Evolutionary conservation across 92 coral and sea anemone species (phyloP).

Genomic region (Pocillopora grandis): DNA sequence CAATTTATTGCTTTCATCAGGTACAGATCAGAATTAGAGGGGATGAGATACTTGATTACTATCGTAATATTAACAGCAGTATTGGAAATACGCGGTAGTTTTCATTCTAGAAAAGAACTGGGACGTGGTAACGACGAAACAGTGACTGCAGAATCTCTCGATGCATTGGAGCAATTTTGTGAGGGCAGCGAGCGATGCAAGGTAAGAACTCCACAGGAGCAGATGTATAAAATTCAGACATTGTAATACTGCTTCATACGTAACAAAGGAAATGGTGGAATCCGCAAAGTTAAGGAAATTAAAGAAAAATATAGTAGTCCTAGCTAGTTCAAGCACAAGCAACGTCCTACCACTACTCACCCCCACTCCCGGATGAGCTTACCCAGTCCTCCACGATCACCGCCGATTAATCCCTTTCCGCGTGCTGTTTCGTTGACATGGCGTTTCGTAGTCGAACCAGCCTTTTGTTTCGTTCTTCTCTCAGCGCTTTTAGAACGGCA

Average conservation of each 20-base stretch:
- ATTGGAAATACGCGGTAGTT: background rate
- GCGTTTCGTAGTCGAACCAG: slow-evolving; percentile 14
- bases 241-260: too few species aligned
- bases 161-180: slow-evolving; percentile 1
- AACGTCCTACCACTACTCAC: background rate
- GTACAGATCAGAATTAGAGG: background rate
- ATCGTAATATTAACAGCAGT: background rate
- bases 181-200: background rate
- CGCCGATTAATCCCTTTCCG: background rate
- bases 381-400: background rate
- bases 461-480: slow-evolving; percentile 16
- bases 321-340: background rate
- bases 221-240: background rate
- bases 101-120: background rate
- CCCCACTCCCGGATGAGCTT: background rate
- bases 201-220: slow-evolving; percentile 1
- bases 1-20: background rate
- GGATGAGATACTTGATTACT: background rate
- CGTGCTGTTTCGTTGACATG: background rate
- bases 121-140: background rate
- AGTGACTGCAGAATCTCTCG: background rate
- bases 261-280: background rate
- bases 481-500: slow-evolving; percentile 1
- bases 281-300: background rate
- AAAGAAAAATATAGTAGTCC: background rate